Conservation (phyloP, 2,797 vertebrate genomes). For the Anomalospiza imberbis region DNA sequence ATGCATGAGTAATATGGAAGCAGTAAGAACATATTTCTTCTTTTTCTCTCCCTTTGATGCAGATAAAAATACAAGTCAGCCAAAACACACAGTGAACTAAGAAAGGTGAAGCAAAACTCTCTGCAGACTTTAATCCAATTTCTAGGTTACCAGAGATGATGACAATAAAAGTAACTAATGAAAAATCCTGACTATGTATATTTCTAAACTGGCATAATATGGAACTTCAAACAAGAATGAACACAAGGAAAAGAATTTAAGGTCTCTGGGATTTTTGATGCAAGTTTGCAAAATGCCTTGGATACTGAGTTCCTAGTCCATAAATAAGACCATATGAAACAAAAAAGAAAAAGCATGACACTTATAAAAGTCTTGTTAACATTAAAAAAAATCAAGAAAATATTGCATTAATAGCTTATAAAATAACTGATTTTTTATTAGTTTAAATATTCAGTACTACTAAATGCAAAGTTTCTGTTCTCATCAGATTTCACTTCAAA, state of each 20-base stretch:
- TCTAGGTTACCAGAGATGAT: constrained; percentile 7
- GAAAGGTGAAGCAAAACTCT: constrained; percentile 15
- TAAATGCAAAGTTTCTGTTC: neutral
- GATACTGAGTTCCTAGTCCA: neutral
- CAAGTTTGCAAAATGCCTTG: neutral
- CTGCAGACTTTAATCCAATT: neutral
- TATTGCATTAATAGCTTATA: neutral
- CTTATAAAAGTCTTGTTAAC: neutral
- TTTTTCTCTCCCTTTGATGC: constrained; percentile 28
- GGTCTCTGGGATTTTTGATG: neutral
- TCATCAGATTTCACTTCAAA: neutral
- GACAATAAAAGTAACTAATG: constrained; percentile 6
- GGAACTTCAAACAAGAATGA: neutral
- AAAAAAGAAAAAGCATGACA: neutral
- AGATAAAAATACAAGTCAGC: constrained; percentile 36
- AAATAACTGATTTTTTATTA: neutral
- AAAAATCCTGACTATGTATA: neutral
- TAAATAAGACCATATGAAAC: neutral
- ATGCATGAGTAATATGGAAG: neutral
- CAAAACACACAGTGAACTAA: constrained; percentile 13
- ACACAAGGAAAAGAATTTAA: neutral
- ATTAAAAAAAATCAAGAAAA: neutral
- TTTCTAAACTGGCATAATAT: neutral
- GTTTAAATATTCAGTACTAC: neutral
- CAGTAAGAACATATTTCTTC: neutral